Base-by-base conservation (phyloP, 1,140 invertebrate species). In the Magallana gigas region DNA sequence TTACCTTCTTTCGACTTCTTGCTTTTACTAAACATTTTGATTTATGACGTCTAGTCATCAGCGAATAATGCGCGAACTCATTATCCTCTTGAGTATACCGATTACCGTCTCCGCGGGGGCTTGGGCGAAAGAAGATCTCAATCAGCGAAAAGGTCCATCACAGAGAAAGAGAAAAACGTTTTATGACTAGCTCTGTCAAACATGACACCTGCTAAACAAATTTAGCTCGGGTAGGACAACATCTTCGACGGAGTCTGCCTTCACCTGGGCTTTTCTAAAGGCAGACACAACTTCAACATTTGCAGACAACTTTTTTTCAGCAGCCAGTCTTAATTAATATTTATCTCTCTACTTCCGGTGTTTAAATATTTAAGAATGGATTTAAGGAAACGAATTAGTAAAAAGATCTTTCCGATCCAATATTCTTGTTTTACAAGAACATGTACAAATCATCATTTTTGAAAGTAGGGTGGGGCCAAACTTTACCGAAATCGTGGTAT, bases 341-440 rank as follows among this genome's bases (percentile, higher is more conserved):
- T 89, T 87, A 89, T 89, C 83, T 80, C 12, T 85, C 88, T 87
- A 85, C 58, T 87, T 89, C 88, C 88, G 88, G 71, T 85, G 57
- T 86, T 23, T 81, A 36, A 59, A 86, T 58, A 58, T 85, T 85
- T 18, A 56, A 57, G 84, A 85, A 85, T 76, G 18, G 12, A 5
- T 60, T 59, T 4, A 7, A 84, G n/a, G 29, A 62, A 84, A 60
- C 83, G 83, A 59, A 60, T 3, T 48, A 48, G 36, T 48, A 48
- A 48, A 48, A 48, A 48, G 36, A 5, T 48, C 5, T 48, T 48
- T 48, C 36, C 36, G 36, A 48, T 5, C 36, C 36, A 48, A 48
- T 48, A 2, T 48, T 48, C 36, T 48, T 48, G 36, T 48, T 48
- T 48, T 48, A 4, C 36, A 48, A 48, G 36, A 48, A 48, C 36